Percentiles rank a stretch among this genome's conserved stretches.
These are phyloP conservation scores for Bombus waltoni DNA, from an alignment of 1,140 invertebrate genomes.

Conservation along the genomic window DNA sequence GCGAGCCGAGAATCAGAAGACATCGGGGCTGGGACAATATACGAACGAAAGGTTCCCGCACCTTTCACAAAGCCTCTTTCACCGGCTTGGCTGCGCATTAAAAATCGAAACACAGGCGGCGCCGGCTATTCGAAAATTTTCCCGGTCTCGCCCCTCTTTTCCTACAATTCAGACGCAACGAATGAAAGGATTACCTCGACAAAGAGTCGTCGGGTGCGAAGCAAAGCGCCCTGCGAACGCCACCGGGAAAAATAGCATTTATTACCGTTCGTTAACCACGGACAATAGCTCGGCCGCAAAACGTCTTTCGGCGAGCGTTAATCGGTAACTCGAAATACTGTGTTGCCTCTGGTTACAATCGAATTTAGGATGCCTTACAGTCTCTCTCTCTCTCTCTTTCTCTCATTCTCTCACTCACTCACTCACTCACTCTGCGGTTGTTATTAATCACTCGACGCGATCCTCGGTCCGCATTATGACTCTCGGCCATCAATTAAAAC, in stretches of 20 bases:
- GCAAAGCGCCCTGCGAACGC: conserved; percentile 2
- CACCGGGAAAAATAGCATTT: conserved; percentile 31
- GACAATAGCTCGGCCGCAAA: conserved; percentile 30
- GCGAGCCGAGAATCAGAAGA: background rate
- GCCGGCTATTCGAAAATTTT: conserved; percentile 20
- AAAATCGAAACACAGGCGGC: conserved; percentile 3
- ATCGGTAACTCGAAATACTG: conserved; percentile 29
- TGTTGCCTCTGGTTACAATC: conserved; percentile 2
- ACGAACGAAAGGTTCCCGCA: background rate
- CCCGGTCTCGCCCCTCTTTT: background rate
- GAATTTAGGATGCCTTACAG: conserved; percentile 36
- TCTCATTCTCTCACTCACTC: background rate
- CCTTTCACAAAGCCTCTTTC: background rate
- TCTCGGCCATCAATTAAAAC: conserved; percentile 55
- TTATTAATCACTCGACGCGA: conserved; percentile 48
- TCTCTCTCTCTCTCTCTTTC: background rate
- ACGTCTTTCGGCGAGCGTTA: conserved; percentile 50
- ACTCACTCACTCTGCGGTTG: background rate
- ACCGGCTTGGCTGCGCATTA: background rate
- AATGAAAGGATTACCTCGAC: conserved; percentile 13
- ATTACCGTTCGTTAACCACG: conserved; percentile 34
- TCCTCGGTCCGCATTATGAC: conserved; percentile 38
- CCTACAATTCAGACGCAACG: conserved; percentile 7
- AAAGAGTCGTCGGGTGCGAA: conserved; percentile 14
- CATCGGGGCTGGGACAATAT: background rate